These are phyloP conservation scores for Sinelater perroti DNA, from an alignment of 2,888 invertebrate species.

Conservation along the genomic window DNA sequence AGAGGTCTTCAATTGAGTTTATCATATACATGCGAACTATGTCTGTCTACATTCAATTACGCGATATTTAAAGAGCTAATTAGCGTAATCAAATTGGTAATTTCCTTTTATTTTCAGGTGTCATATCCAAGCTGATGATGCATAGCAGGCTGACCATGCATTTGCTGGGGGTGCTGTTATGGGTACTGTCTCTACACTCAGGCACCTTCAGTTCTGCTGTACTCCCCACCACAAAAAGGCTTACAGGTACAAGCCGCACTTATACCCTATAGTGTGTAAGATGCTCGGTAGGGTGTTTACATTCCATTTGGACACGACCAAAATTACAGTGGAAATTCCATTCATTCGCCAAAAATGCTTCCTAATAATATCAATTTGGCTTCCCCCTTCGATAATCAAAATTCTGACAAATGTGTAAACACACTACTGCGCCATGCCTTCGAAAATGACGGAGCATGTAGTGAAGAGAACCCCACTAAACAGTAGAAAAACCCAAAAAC, in stretches of 20 bases:
- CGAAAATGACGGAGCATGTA: conserved; percentile 18
- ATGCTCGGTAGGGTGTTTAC: conserved; percentile 4
- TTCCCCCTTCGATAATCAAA: too few relatives aligned
- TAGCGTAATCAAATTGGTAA: too few relatives aligned
- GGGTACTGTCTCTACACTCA: conserved; percentile 12
- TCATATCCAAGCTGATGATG: conserved; percentile 18
- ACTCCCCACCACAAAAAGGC: background rate
- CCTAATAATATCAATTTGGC: too few relatives aligned
- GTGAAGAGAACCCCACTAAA: conserved; percentile 17
- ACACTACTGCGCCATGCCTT: conserved; percentile 1
- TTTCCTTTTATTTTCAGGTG: conserved; percentile 2
- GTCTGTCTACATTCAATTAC: background rate
- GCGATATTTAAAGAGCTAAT: background rate
- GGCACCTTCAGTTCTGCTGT: conserved; percentile 6
- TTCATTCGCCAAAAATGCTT: too few relatives aligned
- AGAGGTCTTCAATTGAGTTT: too few relatives aligned
- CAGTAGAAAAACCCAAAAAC: conserved; percentile 9
- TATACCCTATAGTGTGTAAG: conserved; percentile 20
- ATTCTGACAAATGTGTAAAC: conserved; percentile 6
- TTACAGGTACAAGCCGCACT: conserved; percentile 21
- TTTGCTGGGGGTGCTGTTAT: conserved; percentile 7
- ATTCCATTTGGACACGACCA: background rate
- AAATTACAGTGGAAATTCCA: background rate
- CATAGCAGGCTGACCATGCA: conserved; percentile 6
- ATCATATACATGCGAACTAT: too few relatives aligned